Base-by-base conservation (phyloP, 2,888 invertebrate genomes). In the Liodrosophila aerea region DNA sequence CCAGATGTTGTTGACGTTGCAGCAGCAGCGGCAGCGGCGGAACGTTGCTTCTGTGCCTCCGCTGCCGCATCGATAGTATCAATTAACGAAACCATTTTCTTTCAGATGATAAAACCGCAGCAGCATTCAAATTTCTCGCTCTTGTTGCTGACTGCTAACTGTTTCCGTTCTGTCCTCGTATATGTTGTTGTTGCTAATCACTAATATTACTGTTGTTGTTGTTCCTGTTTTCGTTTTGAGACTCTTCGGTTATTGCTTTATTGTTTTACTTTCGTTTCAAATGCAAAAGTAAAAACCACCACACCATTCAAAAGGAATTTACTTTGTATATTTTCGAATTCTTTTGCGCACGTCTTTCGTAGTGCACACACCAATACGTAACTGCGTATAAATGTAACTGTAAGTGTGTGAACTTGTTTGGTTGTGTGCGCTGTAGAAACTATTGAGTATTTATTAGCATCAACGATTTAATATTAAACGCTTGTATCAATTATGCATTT, bases 21-120 rank as follows among this genome's bases (percentile, higher is more conserved):
- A 53, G 57, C 57, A 61, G 59, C 56, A 59, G 64, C 52, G 57
- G 64, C 69, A 70, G 67, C 73, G 61, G 63, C 62, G 40, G 36
- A 50, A 22, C 76, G 73, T 63, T 72, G 83, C 49, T 78, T 83
- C 46, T 77, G 81, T 30, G 76, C 77, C 65, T 73, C 80, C 49
- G 71, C 83, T 65, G 80, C 81, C 63, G 85, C 83, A 50, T 81
- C 76, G 66, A 81, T 81, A 64, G 80, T 85, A 63, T 76, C 85
- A 81, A 81, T 81, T 85, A 81, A 71, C 51, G 85, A 86, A 72
- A 85, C 86, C 86, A 86, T 86, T 86, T 74, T 76, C 73, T 64
- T 69, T 56, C 3, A 51, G 66, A 65, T 72, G 70, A 69, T 68
- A 47, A 43, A 71, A 64, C 50, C 56, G 64, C 61, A 69, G 76